phyloP scores from a whole-genome alignment of 2,113 vertebrate species.

The Puma concolor region DNA sequence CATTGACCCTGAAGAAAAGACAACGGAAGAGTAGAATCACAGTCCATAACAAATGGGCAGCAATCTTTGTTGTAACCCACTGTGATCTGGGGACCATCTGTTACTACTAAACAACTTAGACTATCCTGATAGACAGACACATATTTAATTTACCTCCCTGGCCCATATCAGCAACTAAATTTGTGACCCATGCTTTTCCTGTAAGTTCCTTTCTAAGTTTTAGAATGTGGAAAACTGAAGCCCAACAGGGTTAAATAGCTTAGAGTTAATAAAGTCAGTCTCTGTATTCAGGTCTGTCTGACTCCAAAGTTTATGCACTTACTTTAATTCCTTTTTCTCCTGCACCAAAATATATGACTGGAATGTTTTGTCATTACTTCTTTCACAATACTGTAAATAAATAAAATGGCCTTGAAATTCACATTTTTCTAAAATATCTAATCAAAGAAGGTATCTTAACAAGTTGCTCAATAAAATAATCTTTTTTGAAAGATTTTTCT shows the following conservation, averaged over 20 bases:
- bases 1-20: background rate
- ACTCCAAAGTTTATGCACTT: background rate
- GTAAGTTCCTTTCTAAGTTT: background rate
- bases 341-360: background rate
- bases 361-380: background rate
- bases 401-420: slow-evolving; percentile 22
- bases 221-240: slow-evolving; percentile 30
- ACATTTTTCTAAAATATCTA: slow-evolving; percentile 40
- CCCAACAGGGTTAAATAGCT: background rate
- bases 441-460: background rate
- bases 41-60: background rate
- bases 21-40: background rate
- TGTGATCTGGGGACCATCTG: background rate
- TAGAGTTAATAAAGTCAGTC: background rate
- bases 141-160: background rate
- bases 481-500: background rate
- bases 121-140: background rate
- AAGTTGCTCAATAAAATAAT: background rate
- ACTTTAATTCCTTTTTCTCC: background rate
- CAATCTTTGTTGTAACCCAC: background rate
- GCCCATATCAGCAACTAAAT: background rate
- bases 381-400: background rate
- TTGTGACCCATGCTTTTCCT: background rate
- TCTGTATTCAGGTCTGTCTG: background rate
- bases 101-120: background rate